phyloP scores from a whole-genome alignment of 2,113 vertebrate genomes.

The Istiophorus platypterus region DNA sequence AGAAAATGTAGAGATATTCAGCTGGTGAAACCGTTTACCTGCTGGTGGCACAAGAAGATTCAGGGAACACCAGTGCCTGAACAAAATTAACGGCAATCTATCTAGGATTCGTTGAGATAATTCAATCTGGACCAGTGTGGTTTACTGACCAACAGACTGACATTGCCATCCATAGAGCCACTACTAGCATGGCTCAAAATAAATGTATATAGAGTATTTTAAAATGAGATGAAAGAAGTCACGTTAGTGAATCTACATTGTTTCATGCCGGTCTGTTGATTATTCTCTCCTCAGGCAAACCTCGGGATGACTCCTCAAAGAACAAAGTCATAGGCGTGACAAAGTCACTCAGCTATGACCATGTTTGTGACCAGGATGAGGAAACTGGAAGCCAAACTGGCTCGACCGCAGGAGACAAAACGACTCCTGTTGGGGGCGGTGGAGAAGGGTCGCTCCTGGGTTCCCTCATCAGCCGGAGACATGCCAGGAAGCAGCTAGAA shows the following conservation, averaged over 20 bases:
- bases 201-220: not conserved
- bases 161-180: not conserved
- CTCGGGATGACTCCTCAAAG: constrained; percentile 92
- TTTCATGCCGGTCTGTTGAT: not conserved
- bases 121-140: not conserved
- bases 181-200: too few species aligned
- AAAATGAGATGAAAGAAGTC: not conserved
- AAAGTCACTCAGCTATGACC: constrained; percentile 96
- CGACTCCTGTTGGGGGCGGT: constrained; percentile 81
- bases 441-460: constrained; percentile 89
- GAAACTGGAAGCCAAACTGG: constrained; percentile 88
- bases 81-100: not conserved
- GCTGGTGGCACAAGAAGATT: not conserved
- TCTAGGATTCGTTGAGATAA: not conserved
- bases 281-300: constrained; percentile 74
- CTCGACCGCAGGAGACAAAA: constrained; percentile 85
- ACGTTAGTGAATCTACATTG: not conserved
- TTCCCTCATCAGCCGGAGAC: constrained; percentile 87
- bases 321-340: constrained; percentile 91
- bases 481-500: constrained; percentile 82
- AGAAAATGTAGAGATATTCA: too few species aligned
- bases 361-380: constrained; percentile 90
- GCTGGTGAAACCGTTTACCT: too few species aligned
- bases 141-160: not conserved
- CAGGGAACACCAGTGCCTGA: not conserved